Percentiles rank a stretch among this genome's conserved stretches.
phyloP scores from a whole-genome alignment of 2,888 invertebrate genomes.

The Carterocephalus palaemon region DNA sequence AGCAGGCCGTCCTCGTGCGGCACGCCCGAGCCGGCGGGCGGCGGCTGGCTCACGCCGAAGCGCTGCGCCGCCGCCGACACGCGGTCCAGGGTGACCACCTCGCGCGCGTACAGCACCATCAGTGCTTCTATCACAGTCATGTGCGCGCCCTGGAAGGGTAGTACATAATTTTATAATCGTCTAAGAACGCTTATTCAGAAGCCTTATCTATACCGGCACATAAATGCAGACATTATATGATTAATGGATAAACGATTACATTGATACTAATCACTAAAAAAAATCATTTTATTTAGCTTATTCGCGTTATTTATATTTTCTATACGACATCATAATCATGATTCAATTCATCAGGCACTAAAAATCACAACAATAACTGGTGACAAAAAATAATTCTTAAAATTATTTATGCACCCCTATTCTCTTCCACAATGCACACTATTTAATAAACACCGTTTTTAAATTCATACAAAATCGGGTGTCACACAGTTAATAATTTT shows the following conservation, averaged over 20 bases:
- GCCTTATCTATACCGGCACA: no score
- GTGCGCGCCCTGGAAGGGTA: slow-evolving; percentile 92
- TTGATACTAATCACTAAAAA: slow-evolving; percentile 10
- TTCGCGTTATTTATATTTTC: slow-evolving; percentile 16
- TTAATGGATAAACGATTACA: slow-evolving; percentile 19
- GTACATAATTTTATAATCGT: no score
- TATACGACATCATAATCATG: background rate
- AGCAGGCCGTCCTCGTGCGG: slow-evolving; percentile 91
- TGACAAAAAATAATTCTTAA: no score
- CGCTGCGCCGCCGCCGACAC: slow-evolving; percentile 91
- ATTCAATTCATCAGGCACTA: no score
- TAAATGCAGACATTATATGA: slow-evolving; percentile 17
- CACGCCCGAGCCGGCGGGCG: slow-evolving; percentile 67
- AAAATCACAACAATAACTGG: no score
- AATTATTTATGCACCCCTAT: no score
- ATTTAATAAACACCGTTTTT: no score
- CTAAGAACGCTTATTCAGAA: no score
- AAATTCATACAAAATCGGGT: no score
- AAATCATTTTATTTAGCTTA: slow-evolving; percentile 21
- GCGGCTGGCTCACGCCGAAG: slow-evolving; percentile 76
- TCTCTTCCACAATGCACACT: no score
- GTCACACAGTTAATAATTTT: no score
- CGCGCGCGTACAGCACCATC: slow-evolving; percentile 95
- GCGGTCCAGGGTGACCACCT: slow-evolving; percentile 93
- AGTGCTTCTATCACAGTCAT: slow-evolving; percentile 97